phyloP scores from a whole-genome alignment of 2,888 invertebrate genomes.

The Diogma glabrata region DNA sequence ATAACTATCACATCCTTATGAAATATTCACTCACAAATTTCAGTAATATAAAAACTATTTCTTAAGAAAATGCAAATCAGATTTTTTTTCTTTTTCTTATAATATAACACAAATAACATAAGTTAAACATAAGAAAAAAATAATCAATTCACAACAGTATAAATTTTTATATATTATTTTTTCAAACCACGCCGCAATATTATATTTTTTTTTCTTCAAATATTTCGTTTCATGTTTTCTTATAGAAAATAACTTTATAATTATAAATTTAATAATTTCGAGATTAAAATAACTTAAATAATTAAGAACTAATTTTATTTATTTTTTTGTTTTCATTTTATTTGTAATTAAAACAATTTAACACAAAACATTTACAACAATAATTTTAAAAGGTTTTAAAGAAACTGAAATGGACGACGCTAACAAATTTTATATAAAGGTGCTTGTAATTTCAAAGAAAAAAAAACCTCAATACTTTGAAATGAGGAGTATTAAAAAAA shows the following conservation, averaged over 20 bases:
- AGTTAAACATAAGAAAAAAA: too few species aligned
- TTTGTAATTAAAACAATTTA: not conserved
- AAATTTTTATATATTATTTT: too few species aligned
- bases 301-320: not conserved
- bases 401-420: conserved; percentile 12
- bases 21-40: too few species aligned
- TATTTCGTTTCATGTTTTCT: not conserved
- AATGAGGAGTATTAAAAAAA: too few species aligned
- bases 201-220: not conserved
- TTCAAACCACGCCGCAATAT: conserved; percentile 5
- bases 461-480: too few species aligned
- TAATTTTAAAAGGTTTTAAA: conserved; percentile 6
- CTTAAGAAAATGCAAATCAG: too few species aligned
- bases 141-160: conserved; percentile 7
- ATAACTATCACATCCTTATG: too few species aligned
- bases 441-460: too few species aligned
- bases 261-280: not conserved
- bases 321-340: not conserved
- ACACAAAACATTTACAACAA: not conserved
- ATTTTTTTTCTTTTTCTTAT: too few species aligned
- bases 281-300: not conserved
- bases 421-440: conserved; percentile 9
- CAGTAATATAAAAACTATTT: too few species aligned
- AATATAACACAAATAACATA: too few species aligned
- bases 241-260: not conserved